A percentile compares a stretch with the other conserved stretches of the same genome.
These are phyloP conservation scores for Aurelia coerulea DNA, from an alignment of 30 jellyfish, hydroid and myxozoan species.

Conservation along the genomic window DNA sequence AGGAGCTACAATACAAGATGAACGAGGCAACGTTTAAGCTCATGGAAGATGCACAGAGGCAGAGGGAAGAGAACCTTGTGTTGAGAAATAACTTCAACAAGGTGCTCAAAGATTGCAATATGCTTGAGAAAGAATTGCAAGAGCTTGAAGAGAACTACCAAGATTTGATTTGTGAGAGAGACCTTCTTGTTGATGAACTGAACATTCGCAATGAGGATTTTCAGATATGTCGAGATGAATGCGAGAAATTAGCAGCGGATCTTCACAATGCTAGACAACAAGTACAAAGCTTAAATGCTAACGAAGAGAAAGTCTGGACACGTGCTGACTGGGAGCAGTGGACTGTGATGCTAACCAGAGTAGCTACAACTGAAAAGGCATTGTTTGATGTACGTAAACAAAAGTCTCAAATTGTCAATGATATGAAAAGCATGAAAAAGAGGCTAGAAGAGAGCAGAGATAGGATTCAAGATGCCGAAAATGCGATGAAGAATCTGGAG, in stretches of 20 bases:
- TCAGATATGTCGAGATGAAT: conserved; percentile 24
- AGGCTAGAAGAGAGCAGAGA: conserved; percentile 42
- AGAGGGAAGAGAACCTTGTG: conserved; percentile 57
- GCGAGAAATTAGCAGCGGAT: conserved; percentile 37
- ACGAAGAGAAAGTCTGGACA: conserved; percentile 60
- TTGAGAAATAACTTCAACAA: conserved; percentile 67
- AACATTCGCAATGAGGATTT: conserved; percentile 45
- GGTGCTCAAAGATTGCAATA: conserved; percentile 56
- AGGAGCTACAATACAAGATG: conserved; percentile 51
- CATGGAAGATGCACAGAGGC: conserved; percentile 63
- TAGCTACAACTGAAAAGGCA: conserved; percentile 65
- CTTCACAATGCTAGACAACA: conserved; percentile 31
- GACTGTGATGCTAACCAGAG: conserved; percentile 56
- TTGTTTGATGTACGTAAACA: conserved; percentile 65
- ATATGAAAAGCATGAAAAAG: conserved; percentile 47
- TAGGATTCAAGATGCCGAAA: conserved; percentile 52
- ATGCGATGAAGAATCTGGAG: conserved; percentile 43
- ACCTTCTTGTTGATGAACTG: conserved; percentile 41
- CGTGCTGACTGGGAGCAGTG: conserved; percentile 76
- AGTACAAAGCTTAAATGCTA: conserved; percentile 5
- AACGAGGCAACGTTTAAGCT: conserved; percentile 53
- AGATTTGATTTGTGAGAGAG: conserved; percentile 56
- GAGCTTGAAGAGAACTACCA: conserved; percentile 49
- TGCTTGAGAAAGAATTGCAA: conserved; percentile 55
- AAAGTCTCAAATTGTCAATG: conserved; percentile 42